Evolutionary conservation across 1,140 invertebrate species (phyloP).

Genomic region (Drosophila lacteicornis): DNA sequence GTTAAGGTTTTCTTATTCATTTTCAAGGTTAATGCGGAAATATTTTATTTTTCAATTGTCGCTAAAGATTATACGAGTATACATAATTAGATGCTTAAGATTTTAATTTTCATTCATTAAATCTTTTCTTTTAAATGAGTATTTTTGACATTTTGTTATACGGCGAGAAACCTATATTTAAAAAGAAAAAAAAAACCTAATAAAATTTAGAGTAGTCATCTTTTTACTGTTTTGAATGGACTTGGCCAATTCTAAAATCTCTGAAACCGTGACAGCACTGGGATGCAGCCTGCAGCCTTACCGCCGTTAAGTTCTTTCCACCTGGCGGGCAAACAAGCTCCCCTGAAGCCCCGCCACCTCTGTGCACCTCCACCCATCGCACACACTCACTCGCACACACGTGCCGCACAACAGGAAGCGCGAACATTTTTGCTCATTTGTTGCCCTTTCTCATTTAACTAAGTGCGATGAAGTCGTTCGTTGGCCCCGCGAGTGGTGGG

Average conservation of each 20-base stretch:
- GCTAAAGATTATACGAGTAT: too few species aligned
- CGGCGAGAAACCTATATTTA: not conserved
- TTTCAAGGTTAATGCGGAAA: too few species aligned
- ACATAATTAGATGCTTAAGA: too few species aligned
- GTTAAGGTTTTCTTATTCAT: too few species aligned
- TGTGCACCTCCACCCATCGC: not conserved
- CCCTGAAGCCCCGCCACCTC: not conserved
- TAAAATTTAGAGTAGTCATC: not conserved
- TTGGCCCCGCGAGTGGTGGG: constrained; percentile 39
- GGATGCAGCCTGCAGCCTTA: constrained; percentile 17
- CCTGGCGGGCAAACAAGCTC: constrained; percentile 60
- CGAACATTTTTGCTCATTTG: constrained; percentile 71
- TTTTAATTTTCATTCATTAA: too few species aligned
- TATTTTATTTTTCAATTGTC: too few species aligned
- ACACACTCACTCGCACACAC: constrained; percentile 24
- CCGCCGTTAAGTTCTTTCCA: constrained; percentile 74
- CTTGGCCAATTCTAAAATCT: not conserved
- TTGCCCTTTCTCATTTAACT: constrained; percentile 75
- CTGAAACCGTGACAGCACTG: not conserved
- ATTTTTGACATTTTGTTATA: too few species aligned
- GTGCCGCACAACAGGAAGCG: constrained; percentile 52
- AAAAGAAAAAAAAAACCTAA: fast-evolving
- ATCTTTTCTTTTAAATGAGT: too few species aligned
- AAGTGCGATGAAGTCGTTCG: constrained; percentile 75
- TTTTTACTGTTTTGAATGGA: not conserved